Base-by-base conservation (phyloP, 2,797 vertebrate species). In the Xerus rutilus region DNA sequence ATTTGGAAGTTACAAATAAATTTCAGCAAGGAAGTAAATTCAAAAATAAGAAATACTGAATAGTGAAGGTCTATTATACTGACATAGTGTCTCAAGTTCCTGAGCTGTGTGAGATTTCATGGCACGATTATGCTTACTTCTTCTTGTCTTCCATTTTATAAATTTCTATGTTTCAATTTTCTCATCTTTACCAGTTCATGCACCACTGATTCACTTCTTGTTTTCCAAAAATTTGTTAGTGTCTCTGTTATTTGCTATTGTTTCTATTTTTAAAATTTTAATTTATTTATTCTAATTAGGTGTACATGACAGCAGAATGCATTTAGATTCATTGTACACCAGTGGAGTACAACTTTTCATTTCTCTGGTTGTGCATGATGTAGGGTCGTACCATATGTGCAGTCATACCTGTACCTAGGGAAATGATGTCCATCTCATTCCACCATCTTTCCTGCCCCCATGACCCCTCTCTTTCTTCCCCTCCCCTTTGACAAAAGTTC, bases 141-240 rank as follows among this genome's bases (percentile, higher is more conserved):
- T 90, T 62, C 35, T 47, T 87, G 57, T 14, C 30, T n/a, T 59
- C 28, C 15, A 21, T 86, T 92, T 77, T 43, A n/a, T 52, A 23
- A 7, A 32, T 74, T 82, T 86, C 77, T 45, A 92, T 23, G 25
- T 49, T 92, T 90, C 47, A 52, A n/a, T 20, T 83, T 79, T 93
- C 57, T 96, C 15, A 8, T 88, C 54, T 85, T 88, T 83, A 54
- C 21, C 54, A 76, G 2, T 81, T 69, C 32, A 59, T 28, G 67
- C 86, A 59, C 17, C 30, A 14, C 14, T 54, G 21, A 72, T 84
- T 77, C 43, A 62, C 25, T 82, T 94, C 10, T 57, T n/a, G 65
- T 78, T 81, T 77, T 81, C 49, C 30, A 82, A 72, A 86, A 54
- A 69, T 45, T 32, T 78, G 23, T 25, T 43, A 70, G 13, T 15